phyloP scores from a whole-genome alignment of 2,797 vertebrate species.

The Esox lucius region DNA sequence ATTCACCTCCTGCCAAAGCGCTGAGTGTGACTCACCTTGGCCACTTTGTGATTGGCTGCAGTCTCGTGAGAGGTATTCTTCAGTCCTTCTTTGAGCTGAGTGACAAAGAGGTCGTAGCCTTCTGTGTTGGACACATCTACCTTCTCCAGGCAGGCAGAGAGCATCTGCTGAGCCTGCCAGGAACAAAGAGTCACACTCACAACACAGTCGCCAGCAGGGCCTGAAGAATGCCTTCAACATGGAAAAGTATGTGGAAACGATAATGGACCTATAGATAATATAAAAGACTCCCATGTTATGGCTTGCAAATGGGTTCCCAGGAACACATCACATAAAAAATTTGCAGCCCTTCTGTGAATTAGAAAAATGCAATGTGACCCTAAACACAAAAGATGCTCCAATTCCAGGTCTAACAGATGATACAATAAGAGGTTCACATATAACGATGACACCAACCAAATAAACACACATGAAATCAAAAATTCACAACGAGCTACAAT shows the following conservation, averaged over 20 bases:
- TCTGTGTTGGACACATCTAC: conserved; percentile 94
- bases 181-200: conserved; percentile 22
- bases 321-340: conserved; percentile 1
- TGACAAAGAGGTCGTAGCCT: conserved; percentile 95
- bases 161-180: conserved; percentile 92
- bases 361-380: too few relatives aligned
- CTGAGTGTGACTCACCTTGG: conserved; percentile 84
- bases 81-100: conserved; percentile 96
- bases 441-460: too few relatives aligned
- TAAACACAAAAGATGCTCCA: too few relatives aligned
- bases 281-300: too few relatives aligned
- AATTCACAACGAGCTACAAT: too few relatives aligned
- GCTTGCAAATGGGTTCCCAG: background rate
- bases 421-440: too few relatives aligned
- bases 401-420: too few relatives aligned
- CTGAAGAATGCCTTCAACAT: background rate
- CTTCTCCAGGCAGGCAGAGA: conserved; percentile 96
- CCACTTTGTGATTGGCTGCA: conserved; percentile 99
- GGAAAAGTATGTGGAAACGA: background rate
- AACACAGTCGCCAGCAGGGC: background rate
- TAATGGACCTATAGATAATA: too few relatives aligned
- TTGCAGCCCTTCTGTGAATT: too few relatives aligned
- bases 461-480: too few relatives aligned
- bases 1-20: background rate
- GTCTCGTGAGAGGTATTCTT: conserved; percentile 99